Evolutionary conservation across 2,113 vertebrate species (phyloP), one percentile per base, ranked within the genome.

Genomic region (Alaudala cheleensis): DNA sequence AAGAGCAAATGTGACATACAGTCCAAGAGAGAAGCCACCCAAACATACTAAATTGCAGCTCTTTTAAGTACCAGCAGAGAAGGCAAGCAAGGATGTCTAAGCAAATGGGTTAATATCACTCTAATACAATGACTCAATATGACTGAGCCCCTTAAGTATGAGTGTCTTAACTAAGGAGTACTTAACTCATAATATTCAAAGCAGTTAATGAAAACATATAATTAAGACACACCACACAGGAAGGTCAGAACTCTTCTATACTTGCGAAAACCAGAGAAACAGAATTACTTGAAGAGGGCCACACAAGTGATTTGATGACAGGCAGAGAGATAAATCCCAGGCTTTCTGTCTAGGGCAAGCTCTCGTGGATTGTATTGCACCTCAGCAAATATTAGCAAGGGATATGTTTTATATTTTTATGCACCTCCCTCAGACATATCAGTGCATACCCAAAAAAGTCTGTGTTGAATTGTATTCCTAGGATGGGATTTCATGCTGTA

Each of bases 181-280:
- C n/a, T 79, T 71, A 60, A 91, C 12, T 62, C 15, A 84, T 89
- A 91, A 53, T 39, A 87, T 85, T 92, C 47, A 95, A 89, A 82
- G 19, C 37, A 81, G 31, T 83, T 81, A 92, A 93, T 86, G 82
- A 79, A 86, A 88, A 65, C 39, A 47, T 18, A 12, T 45, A 45
- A 95, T 87, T 95, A 89, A 87, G 74, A 72, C 17, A 83, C 9
- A 65, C 57, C 49, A 61, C 57, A 72, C 18, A 73, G 54, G 45
- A 95, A 95, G 66, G 70, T 90, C 81, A 91, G 78, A 61, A 34
- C 51, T 80, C 64, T 91, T 90, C 54, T 31, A 39, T 77, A 83
- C 42, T 72, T 72, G 53, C 62, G 66, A 86, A 87, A 89, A 76
- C n/a, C 6, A 4, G 29, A 91, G 74, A 90, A 81, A 81, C 58